These are phyloP conservation scores for cattle (Bos taurus) DNA, from an alignment of 2,113 vertebrate genomes.

Conservation along the genomic window DNA sequence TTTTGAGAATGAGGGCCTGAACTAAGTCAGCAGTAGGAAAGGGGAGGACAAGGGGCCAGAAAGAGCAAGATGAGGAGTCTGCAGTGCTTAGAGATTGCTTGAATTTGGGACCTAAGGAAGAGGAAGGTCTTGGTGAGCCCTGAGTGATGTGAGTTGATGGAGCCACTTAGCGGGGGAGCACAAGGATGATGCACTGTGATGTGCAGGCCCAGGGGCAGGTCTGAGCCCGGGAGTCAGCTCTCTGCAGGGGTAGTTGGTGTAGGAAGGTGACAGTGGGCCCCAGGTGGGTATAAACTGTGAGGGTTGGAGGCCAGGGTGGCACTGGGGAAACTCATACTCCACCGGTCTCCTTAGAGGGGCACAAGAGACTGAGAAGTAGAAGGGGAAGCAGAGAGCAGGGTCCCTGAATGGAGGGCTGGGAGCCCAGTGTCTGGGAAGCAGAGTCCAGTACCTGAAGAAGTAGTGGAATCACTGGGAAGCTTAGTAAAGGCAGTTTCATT, in stretches of 20 bases:
- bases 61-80: not conserved
- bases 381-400: not conserved
- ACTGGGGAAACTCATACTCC: not conserved
- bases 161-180: not conserved
- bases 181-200: not conserved
- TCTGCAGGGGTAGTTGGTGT: not conserved
- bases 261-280: not conserved
- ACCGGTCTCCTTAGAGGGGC: not conserved
- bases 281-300: not conserved
- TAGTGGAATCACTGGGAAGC: not conserved
- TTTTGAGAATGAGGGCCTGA: not conserved
- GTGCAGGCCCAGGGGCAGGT: not conserved
- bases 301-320: not conserved
- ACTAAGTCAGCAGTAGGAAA: not conserved
- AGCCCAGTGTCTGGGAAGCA: not conserved
- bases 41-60: not conserved
- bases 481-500: not conserved
- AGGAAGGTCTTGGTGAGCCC: not conserved
- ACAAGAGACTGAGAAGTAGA: not conserved
- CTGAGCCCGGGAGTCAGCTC: not conserved
- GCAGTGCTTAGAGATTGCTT: not conserved
- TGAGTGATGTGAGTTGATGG: not conserved
- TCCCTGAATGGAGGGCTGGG: not conserved
- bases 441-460: not conserved
- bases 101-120: not conserved